A percentile compares a stretch with the other conserved stretches of the same genome.
Conservation (phyloP, 2,888 invertebrate species). For the Neoitamus cyanurus region DNA sequence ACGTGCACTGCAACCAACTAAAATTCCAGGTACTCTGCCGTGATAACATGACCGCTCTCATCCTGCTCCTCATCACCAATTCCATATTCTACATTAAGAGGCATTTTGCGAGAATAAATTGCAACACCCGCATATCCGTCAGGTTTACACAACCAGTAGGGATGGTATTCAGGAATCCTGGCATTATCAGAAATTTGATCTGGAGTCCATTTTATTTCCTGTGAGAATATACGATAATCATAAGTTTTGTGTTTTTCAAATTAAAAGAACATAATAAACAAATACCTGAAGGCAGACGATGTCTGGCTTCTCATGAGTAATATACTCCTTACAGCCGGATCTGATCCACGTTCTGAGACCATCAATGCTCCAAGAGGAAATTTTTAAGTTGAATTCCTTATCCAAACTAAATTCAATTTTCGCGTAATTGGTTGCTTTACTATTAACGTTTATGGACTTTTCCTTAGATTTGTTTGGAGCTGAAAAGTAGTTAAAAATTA, state of each 20-base stretch:
- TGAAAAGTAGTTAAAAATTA: not conserved
- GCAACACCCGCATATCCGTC: constrained; percentile 96
- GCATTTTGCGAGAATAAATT: constrained; percentile 84
- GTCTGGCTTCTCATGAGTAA: constrained; percentile 87
- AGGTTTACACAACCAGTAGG: constrained; percentile 79
- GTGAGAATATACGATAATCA: not conserved
- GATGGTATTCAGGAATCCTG: constrained; percentile 81
- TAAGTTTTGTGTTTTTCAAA: not conserved
- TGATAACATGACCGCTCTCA: constrained; percentile 87
- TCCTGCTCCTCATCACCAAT: constrained; percentile 80
- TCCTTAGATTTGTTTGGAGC: not conserved
- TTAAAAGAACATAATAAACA: not conserved
- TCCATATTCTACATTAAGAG: constrained; percentile 85
- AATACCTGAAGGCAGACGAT: constrained; percentile 74
- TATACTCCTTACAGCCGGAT: constrained; percentile 78
- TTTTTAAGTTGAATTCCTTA: constrained; percentile 83
- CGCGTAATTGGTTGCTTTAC: constrained; percentile 72
- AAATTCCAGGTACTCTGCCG: constrained; percentile 92
- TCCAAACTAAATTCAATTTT: constrained; percentile 74
- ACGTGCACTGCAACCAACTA: constrained; percentile 92
- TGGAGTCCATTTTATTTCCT: constrained; percentile 87
- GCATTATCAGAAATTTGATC: constrained; percentile 84
- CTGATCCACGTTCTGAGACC: constrained; percentile 91
- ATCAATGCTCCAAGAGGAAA: constrained; percentile 97
- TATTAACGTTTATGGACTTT: constrained; percentile 68